phyloP scores from a whole-genome alignment of 2,888 invertebrate genomes.

The Heteromurus nitidus region DNA sequence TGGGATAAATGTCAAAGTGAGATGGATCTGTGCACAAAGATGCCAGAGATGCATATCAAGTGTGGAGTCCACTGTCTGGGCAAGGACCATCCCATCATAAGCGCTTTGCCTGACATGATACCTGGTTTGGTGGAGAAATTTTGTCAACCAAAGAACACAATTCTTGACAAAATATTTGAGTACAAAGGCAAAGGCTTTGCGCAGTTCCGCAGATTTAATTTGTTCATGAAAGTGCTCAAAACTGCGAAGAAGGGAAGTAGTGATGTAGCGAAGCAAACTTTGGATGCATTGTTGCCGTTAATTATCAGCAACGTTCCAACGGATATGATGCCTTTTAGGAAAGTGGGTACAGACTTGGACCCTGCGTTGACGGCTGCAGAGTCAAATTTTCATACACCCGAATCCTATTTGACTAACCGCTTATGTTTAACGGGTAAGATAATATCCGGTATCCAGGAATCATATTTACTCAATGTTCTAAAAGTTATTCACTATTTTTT shows the following conservation, averaged over 20 bases:
- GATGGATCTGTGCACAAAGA: background rate
- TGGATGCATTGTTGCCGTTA: slow-evolving; percentile 12
- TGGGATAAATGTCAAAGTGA: slow-evolving; percentile 17
- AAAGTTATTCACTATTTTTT: background rate
- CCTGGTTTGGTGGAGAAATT: background rate
- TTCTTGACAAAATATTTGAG: slow-evolving; percentile 22
- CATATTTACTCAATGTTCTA: background rate
- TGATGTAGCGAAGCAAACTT: slow-evolving; percentile 5
- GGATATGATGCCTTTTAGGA: slow-evolving; percentile 29
- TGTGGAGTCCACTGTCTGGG: slow-evolving; percentile 34
- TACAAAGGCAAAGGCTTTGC: background rate
- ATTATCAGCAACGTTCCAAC: slow-evolving; percentile 27
- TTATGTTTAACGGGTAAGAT: slow-evolving; percentile 22
- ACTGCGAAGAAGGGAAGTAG: background rate
- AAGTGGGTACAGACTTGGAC: background rate
- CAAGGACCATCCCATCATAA: background rate
- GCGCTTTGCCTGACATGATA: background rate
- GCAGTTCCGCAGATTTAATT: background rate
- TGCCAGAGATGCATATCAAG: slow-evolving; percentile 6
- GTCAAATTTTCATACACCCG: background rate
- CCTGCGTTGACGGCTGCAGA: slow-evolving; percentile 1
- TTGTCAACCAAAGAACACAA: slow-evolving; percentile 18
- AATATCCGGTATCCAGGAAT: background rate
- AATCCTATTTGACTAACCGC: slow-evolving; percentile 8
- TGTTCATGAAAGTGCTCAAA: slow-evolving; percentile 13